Conservation (phyloP, 2,888 invertebrate species). For the Lasius fuliginosus region DNA sequence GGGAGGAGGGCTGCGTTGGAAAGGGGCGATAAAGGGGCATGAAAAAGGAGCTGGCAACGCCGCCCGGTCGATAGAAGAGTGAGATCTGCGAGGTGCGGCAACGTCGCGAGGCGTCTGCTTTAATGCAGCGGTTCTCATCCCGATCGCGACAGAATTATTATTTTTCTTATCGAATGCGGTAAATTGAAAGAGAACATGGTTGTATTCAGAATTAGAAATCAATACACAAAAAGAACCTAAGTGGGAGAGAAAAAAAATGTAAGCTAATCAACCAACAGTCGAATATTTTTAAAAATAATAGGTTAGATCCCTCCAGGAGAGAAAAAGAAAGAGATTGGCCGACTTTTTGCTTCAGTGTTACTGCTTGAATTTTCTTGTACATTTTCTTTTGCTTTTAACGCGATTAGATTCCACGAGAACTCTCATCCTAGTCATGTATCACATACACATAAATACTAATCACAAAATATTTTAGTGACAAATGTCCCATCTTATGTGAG, state of each 20-base stretch:
- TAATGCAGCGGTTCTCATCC: slow-evolving; percentile 77
- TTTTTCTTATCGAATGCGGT: slow-evolving; percentile 9
- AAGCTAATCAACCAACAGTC: not conserved
- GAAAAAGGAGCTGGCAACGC: slow-evolving; percentile 83
- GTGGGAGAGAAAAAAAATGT: not conserved
- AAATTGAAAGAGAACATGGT: not conserved
- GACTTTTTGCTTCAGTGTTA: not conserved
- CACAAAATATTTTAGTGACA: not conserved
- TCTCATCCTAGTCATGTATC: not conserved
- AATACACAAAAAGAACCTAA: not conserved
- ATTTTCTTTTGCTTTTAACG: not conserved
- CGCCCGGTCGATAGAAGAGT: slow-evolving; percentile 85
- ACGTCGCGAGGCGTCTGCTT: slow-evolving; percentile 82
- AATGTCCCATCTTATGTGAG: not conserved
- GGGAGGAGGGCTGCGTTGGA: slow-evolving; percentile 75
- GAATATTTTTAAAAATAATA: not conserved
- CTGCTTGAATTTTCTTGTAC: not conserved
- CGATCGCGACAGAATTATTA: not conserved
- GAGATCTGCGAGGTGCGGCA: slow-evolving; percentile 81
- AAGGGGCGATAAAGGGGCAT: slow-evolving; percentile 84
- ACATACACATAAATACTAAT: not conserved
- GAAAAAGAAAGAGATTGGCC: not conserved
- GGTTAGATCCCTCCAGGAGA: not conserved
- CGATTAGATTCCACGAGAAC: not conserved
- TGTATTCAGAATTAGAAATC: not conserved